Base-by-base conservation (phyloP, 2,888 invertebrate species). In the Phyllotreta cruciferae region DNA sequence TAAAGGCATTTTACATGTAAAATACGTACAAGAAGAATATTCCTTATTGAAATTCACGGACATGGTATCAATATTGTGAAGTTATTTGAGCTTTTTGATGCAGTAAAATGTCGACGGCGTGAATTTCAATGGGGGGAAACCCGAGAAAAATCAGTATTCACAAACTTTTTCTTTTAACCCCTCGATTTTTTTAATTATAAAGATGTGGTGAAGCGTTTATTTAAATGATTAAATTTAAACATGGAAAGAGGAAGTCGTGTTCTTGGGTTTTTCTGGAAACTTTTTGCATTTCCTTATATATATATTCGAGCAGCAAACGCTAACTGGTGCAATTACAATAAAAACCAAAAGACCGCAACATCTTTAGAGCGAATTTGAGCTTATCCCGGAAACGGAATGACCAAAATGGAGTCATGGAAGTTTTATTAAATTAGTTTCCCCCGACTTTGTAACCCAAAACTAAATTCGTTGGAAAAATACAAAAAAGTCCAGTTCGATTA, bases 371-470 rank as follows among this genome's bases (percentile, higher is more conserved):
- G 58, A 58, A 50, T 58, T 58, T 50, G 36, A 50, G 41, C 58
- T 42, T 50, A 52, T 37, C 42, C 50, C 42, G 9, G 39, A 24
- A 58, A 58, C 36, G 39, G 36, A 58, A 39, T 34, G 9, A 13
- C 39, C 58, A 41, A 49, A 35, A 34, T 41, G 50, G 58, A 49
- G 35, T 13, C 13, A 34, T 11, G 39, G 49, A 58, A 6, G 24
- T 24, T 58, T 58, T 58, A 58, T 58, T 58, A 58, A 50, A 58
- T 58, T 50, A 50, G 58, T 58, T 58, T 58, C 24, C 24, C n/a
- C 24, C 52, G 50, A 39, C 50, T 58, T 34, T 37, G 49, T 58
- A 58, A 50, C 58, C 58, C 41, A 50, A 24, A 24, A 24, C 24
- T 24, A 24, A 24, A 24, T 24, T 24, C 24, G 41, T 50, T 41